phyloP scores from a whole-genome alignment of 2,113 vertebrate genomes.

The Malurus melanocephalus region DNA sequence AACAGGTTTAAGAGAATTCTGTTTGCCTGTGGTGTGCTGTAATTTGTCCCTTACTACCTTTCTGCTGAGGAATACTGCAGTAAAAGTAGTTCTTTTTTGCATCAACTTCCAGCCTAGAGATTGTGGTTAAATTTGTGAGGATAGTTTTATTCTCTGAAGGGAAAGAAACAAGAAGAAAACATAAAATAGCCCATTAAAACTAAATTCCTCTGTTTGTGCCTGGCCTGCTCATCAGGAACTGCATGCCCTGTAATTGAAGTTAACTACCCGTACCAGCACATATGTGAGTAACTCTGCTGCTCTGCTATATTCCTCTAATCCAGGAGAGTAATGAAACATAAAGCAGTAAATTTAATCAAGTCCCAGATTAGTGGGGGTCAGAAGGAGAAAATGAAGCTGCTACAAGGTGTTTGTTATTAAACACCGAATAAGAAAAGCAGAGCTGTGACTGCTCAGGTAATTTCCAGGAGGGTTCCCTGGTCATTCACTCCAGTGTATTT shows the following conservation, averaged over 20 bases:
- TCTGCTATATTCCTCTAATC: background rate
- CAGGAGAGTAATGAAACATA: background rate
- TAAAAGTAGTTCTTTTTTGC: background rate
- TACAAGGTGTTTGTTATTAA: background rate
- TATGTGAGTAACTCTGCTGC: background rate
- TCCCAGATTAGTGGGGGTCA: background rate
- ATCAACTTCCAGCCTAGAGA: background rate
- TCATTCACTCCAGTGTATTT: background rate
- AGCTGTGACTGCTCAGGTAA: background rate
- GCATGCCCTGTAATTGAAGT: background rate
- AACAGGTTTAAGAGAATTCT: background rate
- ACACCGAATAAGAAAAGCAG: accelerated
- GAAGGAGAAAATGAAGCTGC: background rate
- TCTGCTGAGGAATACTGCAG: background rate
- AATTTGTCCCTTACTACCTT: background rate
- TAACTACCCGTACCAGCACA: background rate
- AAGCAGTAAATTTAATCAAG: background rate
- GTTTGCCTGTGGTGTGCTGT: background rate
- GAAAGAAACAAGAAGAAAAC: conserved; percentile 10
- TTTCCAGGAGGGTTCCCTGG: background rate
- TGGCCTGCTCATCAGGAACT: background rate
- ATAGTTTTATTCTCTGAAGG: background rate
- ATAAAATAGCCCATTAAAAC: conserved; percentile 11
- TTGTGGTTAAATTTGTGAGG: background rate
- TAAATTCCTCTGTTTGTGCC: background rate